A percentile compares a stretch with the other conserved stretches of the same genome.
phyloP scores from a whole-genome alignment of 2,797 vertebrate species.

The Nannoperca obscura region DNA sequence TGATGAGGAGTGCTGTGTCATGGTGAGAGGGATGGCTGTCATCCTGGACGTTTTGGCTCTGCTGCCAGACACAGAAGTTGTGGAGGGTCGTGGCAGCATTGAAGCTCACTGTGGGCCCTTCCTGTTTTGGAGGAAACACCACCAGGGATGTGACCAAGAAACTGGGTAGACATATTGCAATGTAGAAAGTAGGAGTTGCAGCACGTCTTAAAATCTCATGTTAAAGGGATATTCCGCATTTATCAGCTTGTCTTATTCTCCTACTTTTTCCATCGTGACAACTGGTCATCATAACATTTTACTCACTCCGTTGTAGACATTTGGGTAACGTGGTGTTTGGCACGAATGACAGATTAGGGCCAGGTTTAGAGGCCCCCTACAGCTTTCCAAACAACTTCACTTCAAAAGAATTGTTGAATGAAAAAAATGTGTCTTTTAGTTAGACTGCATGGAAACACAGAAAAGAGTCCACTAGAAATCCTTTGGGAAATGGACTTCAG shows the following conservation, averaged over 20 bases:
- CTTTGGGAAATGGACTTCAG: neutral
- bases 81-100: conserved; percentile 94
- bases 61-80: conserved; percentile 98
- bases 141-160: neutral
- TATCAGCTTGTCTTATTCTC: neutral
- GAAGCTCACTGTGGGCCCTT: conserved; percentile 94
- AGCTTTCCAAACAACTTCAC: conserved; percentile 7
- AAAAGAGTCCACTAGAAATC: neutral
- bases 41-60: conserved; percentile 91
- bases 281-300: neutral
- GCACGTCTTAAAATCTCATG: neutral
- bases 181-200: neutral
- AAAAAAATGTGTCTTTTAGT: neutral
- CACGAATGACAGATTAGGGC: conserved; percentile 1
- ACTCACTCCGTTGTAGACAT: neutral
- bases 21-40: conserved; percentile 94
- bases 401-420: neutral
- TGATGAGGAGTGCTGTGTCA: conserved; percentile 96
- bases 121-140: conserved; percentile 79
- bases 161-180: neutral
- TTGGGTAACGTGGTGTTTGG: neutral
- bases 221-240: neutral
- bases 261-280: neutral
- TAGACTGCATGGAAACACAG: neutral
- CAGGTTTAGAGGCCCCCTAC: neutral